phyloP scores from a whole-genome alignment of 2,113 vertebrate species.

The Lepus timidus region DNA sequence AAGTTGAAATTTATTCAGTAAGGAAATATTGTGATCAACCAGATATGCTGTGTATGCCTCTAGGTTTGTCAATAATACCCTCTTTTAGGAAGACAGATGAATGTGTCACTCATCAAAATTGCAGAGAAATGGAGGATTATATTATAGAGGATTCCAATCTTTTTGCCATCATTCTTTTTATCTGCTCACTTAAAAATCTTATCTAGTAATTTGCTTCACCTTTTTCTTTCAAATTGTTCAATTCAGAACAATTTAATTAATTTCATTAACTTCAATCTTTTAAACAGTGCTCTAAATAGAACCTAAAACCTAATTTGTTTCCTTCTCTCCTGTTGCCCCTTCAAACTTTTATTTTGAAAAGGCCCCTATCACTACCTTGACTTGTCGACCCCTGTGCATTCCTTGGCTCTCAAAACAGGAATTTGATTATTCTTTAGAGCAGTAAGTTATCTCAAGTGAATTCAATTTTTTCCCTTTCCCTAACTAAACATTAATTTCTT shows the following conservation, averaged over 20 bases:
- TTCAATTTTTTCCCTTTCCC: not conserved
- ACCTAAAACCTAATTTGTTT: not conserved
- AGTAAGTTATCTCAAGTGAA: not conserved
- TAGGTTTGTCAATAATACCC: not conserved
- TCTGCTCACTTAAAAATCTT: not conserved
- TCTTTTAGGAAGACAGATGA: constrained; percentile 15
- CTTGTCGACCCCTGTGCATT: not conserved
- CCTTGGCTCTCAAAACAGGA: not conserved
- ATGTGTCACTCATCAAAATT: not conserved
- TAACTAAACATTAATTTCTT: not conserved
- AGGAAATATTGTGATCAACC: not conserved
- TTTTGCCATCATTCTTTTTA: not conserved
- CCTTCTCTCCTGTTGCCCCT: not conserved
- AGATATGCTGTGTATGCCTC: not conserved
- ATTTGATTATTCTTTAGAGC: not conserved
- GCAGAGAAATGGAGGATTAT: not conserved
- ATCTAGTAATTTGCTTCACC: not conserved
- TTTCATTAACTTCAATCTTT: not conserved
- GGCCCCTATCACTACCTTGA: too few species aligned
- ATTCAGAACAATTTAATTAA: not conserved
- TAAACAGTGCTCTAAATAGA: not conserved
- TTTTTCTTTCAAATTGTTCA: constrained; percentile 14
- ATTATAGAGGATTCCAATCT: not conserved
- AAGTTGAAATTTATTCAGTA: not conserved
- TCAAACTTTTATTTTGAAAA: not conserved